These are phyloP conservation scores for Liparis tanakae DNA, from an alignment of 2,797 vertebrate species.

Conservation along the genomic window DNA sequence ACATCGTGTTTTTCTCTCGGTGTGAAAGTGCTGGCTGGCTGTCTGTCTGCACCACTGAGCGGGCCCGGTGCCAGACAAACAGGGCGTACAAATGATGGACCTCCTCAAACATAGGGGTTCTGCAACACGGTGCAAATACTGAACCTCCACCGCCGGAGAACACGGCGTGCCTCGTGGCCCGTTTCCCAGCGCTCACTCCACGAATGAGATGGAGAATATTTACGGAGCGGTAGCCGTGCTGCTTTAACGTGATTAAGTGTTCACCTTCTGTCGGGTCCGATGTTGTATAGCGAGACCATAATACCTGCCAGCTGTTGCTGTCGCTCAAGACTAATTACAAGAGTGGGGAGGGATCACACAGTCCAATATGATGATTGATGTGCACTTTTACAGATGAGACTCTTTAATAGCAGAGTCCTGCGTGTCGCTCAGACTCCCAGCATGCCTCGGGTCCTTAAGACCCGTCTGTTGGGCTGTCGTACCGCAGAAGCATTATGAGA, in stretches of 20 bases:
- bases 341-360: slow-evolving; percentile 46
- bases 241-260: slow-evolving; percentile 53
- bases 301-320: slow-evolving; percentile 70
- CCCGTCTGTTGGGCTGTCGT: slow-evolving; percentile 18
- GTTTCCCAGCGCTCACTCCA: neutral
- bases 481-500: slow-evolving; percentile 31
- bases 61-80: slow-evolving; percentile 32
- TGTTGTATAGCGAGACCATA: slow-evolving; percentile 61
- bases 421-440: slow-evolving; percentile 47
- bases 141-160: neutral
- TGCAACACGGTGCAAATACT: slow-evolving; percentile 14
- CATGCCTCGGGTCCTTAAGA: slow-evolving; percentile 40
- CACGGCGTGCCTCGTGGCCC: neutral
- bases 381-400: slow-evolving; percentile 73
- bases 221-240: slow-evolving; percentile 30
- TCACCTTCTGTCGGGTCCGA: slow-evolving; percentile 49
- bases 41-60: slow-evolving; percentile 57
- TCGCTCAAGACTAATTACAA: slow-evolving; percentile 64
- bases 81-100: slow-evolving; percentile 42
- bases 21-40: slow-evolving; percentile 36
- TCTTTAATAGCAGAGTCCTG: slow-evolving; percentile 44
- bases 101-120: slow-evolving; percentile 18
- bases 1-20: slow-evolving; percentile 50
- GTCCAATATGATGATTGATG: slow-evolving; percentile 70
- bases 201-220: slow-evolving; percentile 33